A percentile compares a stretch with the other conserved stretches of the same genome.
phyloP scores from a whole-genome alignment of 2,113 vertebrate genomes.

The Archocentrus centrarchus region DNA sequence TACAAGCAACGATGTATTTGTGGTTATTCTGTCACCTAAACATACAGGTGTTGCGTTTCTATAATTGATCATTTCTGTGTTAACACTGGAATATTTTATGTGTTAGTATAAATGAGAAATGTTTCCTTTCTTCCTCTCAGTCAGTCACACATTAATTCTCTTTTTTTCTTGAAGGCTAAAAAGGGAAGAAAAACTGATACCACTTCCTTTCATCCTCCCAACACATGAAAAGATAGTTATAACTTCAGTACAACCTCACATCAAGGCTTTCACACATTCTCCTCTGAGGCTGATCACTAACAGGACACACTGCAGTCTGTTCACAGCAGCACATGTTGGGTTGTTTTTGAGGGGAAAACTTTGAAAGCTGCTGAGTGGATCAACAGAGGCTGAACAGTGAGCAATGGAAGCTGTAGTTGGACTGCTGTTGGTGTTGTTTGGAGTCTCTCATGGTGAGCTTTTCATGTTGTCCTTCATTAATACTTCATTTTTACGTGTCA shows the following conservation, averaged over 20 bases:
- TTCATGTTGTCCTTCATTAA: too few relatives aligned
- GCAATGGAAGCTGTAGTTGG: too few relatives aligned
- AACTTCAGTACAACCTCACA: not conserved
- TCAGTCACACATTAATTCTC: not conserved
- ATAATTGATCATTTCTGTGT: not conserved
- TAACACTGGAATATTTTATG: not conserved
- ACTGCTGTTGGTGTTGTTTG: too few relatives aligned
- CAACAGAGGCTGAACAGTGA: too few relatives aligned
- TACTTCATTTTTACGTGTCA: too few relatives aligned
- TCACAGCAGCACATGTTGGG: too few relatives aligned
- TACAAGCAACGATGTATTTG: not conserved
- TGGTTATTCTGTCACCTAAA: not conserved
- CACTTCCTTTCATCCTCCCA: not conserved
- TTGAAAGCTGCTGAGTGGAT: too few relatives aligned
- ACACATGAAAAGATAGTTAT: accelerated
- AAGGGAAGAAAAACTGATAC: not conserved
- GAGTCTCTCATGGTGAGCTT: too few relatives aligned
- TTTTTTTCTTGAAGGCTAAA: not conserved
- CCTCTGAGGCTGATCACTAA: not conserved
- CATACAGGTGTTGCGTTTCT: not conserved
- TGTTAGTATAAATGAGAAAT: not conserved
- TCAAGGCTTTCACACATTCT: accelerated
- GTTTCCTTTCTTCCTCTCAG: not conserved
- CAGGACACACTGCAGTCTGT: not conserved
- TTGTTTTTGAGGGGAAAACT: too few relatives aligned